Conservation (phyloP, 2,888 invertebrate species). For the Polydrusus cervinus region DNA sequence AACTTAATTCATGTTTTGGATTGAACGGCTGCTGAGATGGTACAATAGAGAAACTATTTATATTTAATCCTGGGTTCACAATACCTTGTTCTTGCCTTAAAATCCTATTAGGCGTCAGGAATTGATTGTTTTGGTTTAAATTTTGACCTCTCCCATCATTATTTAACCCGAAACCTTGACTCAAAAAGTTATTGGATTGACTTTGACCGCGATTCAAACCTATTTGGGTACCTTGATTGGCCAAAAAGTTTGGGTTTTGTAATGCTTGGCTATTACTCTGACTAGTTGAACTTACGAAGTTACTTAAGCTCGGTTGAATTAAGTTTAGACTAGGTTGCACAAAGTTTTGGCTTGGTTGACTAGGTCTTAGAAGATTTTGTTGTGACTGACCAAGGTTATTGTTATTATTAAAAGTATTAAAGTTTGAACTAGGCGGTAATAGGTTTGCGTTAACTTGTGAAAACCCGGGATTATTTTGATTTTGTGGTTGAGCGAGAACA, state of each 20-base stretch:
- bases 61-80: constrained; percentile 52
- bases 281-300: neutral
- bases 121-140: constrained; percentile 28
- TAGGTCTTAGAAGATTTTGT: neutral
- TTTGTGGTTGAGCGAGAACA: too few relatives aligned
- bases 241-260: constrained; percentile 10
- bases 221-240: neutral
- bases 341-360: constrained; percentile 7
- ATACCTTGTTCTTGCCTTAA: constrained; percentile 67
- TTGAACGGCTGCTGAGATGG: constrained; percentile 54
- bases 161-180: neutral
- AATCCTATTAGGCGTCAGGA: constrained; percentile 59
- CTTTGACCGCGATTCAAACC: neutral
- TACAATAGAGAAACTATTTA: constrained; percentile 56
- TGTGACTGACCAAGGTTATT: neutral
- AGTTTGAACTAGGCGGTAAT: constrained; percentile 3
- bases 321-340: neutral
- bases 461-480: neutral
- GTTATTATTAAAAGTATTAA: neutral
- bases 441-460: neutral
- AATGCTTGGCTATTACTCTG: neutral
- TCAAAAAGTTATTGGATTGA: constrained; percentile 4
- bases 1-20: constrained; percentile 34
- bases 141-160: neutral
- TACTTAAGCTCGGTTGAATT: constrained; percentile 12